Evolutionary conservation across 2,113 vertebrate species (phyloP).

Genomic region (Anser brachyrhynchus): DNA sequence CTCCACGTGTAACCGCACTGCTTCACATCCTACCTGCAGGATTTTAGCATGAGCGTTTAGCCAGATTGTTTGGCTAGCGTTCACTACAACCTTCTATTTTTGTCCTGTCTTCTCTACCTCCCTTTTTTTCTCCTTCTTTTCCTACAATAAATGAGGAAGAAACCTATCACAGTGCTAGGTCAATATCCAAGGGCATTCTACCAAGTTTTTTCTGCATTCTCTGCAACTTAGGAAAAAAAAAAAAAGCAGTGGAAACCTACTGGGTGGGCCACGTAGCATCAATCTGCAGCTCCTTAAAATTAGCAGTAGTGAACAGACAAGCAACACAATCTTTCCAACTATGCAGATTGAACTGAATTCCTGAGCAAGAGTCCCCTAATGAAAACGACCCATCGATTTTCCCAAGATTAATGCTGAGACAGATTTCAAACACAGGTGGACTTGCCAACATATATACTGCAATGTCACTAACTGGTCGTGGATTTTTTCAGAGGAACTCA

Average conservation of each 20-base stretch:
- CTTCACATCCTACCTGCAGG: neutral
- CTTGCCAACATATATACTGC: neutral
- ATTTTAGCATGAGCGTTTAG: neutral
- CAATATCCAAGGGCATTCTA: neutral
- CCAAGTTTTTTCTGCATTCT: neutral
- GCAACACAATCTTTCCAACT: neutral
- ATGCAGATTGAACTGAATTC: neutral
- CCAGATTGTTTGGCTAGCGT: neutral
- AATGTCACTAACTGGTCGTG: neutral
- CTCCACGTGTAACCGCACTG: neutral
- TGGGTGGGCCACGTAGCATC: neutral
- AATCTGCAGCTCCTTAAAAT: neutral
- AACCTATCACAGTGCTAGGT: neutral
- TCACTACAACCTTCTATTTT: neutral
- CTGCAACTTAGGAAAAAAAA: neutral
- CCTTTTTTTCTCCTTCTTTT: neutral
- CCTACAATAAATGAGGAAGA: neutral
- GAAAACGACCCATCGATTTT: neutral
- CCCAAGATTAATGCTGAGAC: neutral
- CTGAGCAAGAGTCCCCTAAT: neutral
- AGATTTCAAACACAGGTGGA: neutral
- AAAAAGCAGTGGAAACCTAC: neutral
- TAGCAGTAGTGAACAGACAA: neutral
- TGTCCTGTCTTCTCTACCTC: neutral
- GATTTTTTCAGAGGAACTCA: neutral